These are phyloP conservation scores for Labrus mixtus DNA, from an alignment of 2,113 vertebrate genomes.

Conservation along the genomic window DNA sequence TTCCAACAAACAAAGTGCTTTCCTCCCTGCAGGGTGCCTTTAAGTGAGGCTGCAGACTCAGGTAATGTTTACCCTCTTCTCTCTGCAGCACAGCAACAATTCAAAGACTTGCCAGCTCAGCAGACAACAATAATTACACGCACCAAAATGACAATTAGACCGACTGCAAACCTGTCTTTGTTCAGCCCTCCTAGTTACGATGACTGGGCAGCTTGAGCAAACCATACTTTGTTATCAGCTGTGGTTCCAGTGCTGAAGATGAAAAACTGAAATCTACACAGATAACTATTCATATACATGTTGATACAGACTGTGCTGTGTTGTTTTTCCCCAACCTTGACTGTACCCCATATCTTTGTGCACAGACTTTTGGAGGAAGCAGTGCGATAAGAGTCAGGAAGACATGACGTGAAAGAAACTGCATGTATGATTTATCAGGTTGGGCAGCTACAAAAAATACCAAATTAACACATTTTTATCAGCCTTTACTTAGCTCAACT, in stretches of 20 bases:
- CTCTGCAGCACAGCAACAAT: conserved; percentile 42
- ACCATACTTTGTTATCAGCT: conserved; percentile 46
- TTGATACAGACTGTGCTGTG: background rate
- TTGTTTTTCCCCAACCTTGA: background rate
- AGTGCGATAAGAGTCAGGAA: conserved; percentile 26
- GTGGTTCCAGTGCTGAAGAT: background rate
- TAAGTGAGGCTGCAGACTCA: background rate
- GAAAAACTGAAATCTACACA: background rate
- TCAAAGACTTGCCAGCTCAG: conserved; percentile 38
- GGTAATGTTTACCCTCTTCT: conserved; percentile 31
- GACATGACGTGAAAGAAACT: background rate
- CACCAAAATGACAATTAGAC: conserved; percentile 71
- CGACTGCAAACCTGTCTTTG: conserved; percentile 31
- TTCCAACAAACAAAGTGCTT: background rate
- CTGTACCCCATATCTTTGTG: background rate
- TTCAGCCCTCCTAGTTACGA: conserved; percentile 35
- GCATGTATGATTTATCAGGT: background rate
- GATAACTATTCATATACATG: background rate
- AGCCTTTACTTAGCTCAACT: background rate
- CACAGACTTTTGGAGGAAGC: conserved; percentile 17
- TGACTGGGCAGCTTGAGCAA: conserved; percentile 37
- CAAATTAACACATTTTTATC: conserved; percentile 1
- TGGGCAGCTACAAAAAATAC: background rate
- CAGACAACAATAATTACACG: conserved; percentile 74
- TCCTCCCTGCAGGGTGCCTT: background rate